Percentiles rank a stretch among this genome's conserved stretches.
phyloP scores from a whole-genome alignment of 2,888 invertebrate species.

The Alviniconcha strummeri region DNA sequence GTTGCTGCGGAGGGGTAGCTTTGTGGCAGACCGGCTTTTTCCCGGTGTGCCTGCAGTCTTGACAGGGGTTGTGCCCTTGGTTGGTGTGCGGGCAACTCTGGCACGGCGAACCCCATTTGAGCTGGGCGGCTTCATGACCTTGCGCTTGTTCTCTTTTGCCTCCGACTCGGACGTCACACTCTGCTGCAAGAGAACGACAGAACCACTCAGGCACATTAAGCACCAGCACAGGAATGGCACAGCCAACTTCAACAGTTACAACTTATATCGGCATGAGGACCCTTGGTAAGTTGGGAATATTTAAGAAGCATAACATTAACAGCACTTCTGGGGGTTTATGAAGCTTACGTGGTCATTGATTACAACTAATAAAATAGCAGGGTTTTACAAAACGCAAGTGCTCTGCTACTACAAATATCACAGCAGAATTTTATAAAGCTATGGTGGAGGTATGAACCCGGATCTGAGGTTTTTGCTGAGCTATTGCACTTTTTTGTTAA shows the following conservation, averaged over 20 bases:
- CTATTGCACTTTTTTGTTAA: too few species aligned
- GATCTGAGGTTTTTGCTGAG: too few species aligned
- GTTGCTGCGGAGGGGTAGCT: constrained; percentile 23
- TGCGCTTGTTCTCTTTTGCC: constrained; percentile 38
- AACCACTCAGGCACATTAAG: background rate
- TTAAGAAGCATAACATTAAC: too few species aligned
- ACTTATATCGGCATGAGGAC: background rate
- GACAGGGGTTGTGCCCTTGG: constrained; percentile 12
- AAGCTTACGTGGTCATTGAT: too few species aligned
- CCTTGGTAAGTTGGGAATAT: too few species aligned
- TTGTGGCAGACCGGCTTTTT: constrained; percentile 1
- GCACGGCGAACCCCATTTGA: constrained; percentile 20
- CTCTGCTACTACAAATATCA: too few species aligned
- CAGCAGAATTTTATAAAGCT: too few species aligned
- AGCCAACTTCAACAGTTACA: background rate
- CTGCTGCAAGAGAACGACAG: background rate
- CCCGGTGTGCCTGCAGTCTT: constrained; percentile 6
- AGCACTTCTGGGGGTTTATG: too few species aligned
- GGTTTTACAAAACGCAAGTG: too few species aligned
- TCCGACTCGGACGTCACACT: constrained; percentile 6
- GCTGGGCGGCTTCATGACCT: constrained; percentile 36
- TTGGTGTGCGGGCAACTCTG: constrained; percentile 6
- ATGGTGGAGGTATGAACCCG: too few species aligned
- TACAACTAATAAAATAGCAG: too few species aligned
- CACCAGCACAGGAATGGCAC: background rate